Percentiles rank a stretch among this genome's conserved stretches.
Conservation (phyloP, 2,888 invertebrate genomes). For the Galeruca laticollis region DNA sequence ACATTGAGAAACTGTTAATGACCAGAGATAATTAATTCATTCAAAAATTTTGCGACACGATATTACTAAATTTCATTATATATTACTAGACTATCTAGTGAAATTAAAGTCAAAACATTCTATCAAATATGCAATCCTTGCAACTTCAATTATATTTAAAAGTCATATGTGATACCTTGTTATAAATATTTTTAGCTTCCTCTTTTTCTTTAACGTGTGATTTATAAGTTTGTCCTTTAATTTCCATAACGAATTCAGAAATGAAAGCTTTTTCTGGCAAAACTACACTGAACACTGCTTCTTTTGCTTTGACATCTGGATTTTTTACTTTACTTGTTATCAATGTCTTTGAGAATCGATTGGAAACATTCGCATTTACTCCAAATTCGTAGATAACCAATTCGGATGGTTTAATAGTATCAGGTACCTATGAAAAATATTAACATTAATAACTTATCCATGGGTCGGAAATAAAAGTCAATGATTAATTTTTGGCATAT, state of each 20-base stretch:
- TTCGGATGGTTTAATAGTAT: conserved; percentile 1
- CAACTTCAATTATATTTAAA: too few species aligned
- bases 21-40: too few species aligned
- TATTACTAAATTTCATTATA: too few species aligned
- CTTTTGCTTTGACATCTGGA: conserved; percentile 69
- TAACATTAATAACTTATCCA: neutral
- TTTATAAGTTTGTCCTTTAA: conserved; percentile 70
- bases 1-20: neutral
- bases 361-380: conserved; percentile 66
- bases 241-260: conserved; percentile 65
- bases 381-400: conserved; percentile 46
- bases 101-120: too few species aligned
- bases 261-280: conserved; percentile 73
- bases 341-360: conserved; percentile 73
- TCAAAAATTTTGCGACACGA: too few species aligned
- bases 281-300: conserved; percentile 72
- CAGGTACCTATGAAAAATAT: neutral
- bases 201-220: conserved; percentile 72
- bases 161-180: conserved; percentile 60
- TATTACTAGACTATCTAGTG: too few species aligned
- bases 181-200: conserved; percentile 71
- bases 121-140: too few species aligned
- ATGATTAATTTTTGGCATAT: too few species aligned
- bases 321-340: conserved; percentile 73
- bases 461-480: too few species aligned